A percentile compares a stretch with the other conserved stretches of the same genome.
These are phyloP conservation scores for Erpobdella octoculata DNA, from an alignment of 2,888 invertebrate genomes.

Conservation along the genomic window DNA sequence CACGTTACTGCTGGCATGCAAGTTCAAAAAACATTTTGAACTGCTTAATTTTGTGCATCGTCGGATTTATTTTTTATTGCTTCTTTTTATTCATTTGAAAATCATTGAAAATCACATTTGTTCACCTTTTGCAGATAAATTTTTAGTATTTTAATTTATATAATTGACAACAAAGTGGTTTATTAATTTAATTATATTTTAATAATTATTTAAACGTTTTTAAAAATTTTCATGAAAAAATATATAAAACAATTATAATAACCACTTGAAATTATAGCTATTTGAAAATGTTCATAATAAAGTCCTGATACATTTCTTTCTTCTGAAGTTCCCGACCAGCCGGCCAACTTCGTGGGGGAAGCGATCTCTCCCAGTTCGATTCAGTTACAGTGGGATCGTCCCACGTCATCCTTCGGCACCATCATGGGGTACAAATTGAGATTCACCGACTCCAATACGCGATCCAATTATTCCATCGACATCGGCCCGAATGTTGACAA, in stretches of 20 bases:
- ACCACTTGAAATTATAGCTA: too few species aligned
- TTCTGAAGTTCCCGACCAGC: constrained; percentile 37
- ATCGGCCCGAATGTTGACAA: constrained; percentile 39
- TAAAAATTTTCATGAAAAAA: neutral
- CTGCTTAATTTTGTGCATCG: too few species aligned
- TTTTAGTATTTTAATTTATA: too few species aligned
- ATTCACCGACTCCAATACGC: constrained; percentile 64
- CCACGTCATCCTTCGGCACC: constrained; percentile 70
- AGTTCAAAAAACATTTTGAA: too few species aligned
- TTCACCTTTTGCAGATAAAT: too few species aligned
- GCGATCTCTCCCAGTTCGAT: constrained; percentile 69
- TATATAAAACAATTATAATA: too few species aligned
- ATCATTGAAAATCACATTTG: too few species aligned
- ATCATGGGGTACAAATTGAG: constrained; percentile 91
- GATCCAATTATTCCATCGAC: constrained; percentile 44
- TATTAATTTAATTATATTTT: neutral
- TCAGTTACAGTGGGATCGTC: constrained; percentile 82
- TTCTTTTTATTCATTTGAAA: neutral
- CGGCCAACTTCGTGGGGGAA: constrained; percentile 36
- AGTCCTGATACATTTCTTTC: too few species aligned
- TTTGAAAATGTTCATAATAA: too few species aligned
- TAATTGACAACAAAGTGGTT: too few species aligned
- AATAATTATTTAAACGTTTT: neutral
- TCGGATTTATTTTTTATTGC: too few species aligned
- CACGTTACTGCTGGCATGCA: too few species aligned